A percentile compares a stretch with the other conserved stretches of the same genome.
These are phyloP conservation scores for Brotula barbata DNA, from an alignment of 2,797 vertebrate species.

Conservation along the genomic window DNA sequence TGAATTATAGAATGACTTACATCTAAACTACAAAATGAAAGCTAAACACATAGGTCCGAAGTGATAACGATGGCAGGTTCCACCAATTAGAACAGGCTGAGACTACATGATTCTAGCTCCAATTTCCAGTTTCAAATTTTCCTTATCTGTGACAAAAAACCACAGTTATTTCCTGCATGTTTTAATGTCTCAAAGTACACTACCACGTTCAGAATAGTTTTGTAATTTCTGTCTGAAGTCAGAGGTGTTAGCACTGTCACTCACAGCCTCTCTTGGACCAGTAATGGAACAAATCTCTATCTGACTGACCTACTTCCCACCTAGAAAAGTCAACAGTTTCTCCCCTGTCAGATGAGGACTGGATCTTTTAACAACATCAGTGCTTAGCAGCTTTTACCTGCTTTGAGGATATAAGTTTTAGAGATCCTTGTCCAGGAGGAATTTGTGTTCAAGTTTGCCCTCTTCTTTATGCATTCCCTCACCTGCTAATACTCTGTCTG, in stretches of 20 bases:
- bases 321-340: constrained; percentile 36
- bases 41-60: too few relatives aligned
- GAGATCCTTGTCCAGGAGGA: constrained; percentile 54
- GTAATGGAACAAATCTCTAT: constrained; percentile 44
- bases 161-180: too few relatives aligned
- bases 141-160: too few relatives aligned
- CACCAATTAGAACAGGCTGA: too few relatives aligned
- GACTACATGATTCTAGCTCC: too few relatives aligned
- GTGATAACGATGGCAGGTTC: too few relatives aligned
- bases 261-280: constrained; percentile 7
- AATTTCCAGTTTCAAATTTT: too few relatives aligned
- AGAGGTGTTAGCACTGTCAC: constrained; percentile 21
- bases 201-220: too few relatives aligned
- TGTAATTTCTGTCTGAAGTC: constrained; percentile 15
- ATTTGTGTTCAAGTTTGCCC: constrained; percentile 54
- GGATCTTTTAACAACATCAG: constrained; percentile 56
- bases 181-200: too few relatives aligned
- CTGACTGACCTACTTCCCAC: constrained; percentile 65
- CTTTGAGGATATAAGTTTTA: constrained; percentile 68
- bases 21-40: too few relatives aligned
- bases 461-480: constrained; percentile 60
- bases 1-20: too few relatives aligned
- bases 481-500: constrained; percentile 63
- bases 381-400: constrained; percentile 47
- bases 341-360: constrained; percentile 44